phyloP scores from a whole-genome alignment of 2,113 vertebrate genomes.

The Melozone crissalis region DNA sequence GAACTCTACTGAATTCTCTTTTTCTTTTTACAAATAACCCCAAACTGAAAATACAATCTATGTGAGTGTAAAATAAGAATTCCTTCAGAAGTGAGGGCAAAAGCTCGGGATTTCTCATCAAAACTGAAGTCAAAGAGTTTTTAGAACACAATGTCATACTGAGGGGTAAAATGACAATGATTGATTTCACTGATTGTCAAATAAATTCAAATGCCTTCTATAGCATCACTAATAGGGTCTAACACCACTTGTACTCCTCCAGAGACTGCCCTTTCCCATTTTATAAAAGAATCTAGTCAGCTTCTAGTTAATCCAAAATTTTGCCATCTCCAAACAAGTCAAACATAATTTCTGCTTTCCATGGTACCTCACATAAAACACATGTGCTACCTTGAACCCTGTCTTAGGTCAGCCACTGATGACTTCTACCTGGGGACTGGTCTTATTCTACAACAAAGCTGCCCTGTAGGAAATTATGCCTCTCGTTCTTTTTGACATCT shows the following conservation, averaged over 20 bases:
- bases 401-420: background rate
- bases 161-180: background rate
- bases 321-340: background rate
- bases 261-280: background rate
- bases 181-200: background rate
- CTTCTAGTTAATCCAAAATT: background rate
- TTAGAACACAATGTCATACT: background rate
- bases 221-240: background rate
- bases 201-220: background rate
- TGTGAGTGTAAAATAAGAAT: background rate
- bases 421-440: background rate
- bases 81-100: background rate
- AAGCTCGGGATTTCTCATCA: background rate
- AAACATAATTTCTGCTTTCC: background rate
- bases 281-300: background rate
- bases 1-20: background rate
- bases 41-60: background rate
- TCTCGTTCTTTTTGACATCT: background rate
- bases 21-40: background rate
- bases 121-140: background rate
- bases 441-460: background rate
- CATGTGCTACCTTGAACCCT: background rate
- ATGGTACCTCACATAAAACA: background rate
- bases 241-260: background rate
- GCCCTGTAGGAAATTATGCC: background rate